A percentile compares a stretch with the other conserved stretches of the same genome.
These are phyloP conservation scores for Myodes glareolus DNA, from an alignment of 2,113 vertebrate species.

Conservation along the genomic window DNA sequence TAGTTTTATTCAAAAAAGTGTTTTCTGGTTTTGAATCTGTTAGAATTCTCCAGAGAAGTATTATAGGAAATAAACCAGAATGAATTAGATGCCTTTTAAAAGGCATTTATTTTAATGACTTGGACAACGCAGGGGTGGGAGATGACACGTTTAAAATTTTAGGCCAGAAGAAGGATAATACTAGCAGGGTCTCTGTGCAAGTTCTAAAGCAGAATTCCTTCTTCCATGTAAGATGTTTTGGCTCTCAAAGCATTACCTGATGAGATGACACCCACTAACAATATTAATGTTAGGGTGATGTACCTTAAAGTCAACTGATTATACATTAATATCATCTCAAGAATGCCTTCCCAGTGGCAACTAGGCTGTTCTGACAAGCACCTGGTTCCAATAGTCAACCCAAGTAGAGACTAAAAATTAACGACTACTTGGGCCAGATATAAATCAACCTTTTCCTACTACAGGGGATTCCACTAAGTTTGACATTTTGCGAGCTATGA, in stretches of 20 bases:
- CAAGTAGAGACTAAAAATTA: neutral
- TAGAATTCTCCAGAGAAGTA: neutral
- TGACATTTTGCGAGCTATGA: conserved; percentile 24
- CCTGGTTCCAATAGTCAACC: neutral
- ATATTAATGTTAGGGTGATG: neutral
- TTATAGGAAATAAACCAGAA: neutral
- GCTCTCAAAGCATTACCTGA: neutral
- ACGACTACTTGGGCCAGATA: neutral
- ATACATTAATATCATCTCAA: neutral
- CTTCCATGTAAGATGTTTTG: neutral
- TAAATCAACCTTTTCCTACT: neutral
- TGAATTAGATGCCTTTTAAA: neutral
- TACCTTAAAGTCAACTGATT: neutral
- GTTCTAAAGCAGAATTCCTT: neutral
- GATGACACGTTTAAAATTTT: neutral
- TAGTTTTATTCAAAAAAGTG: neutral
- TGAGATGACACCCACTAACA: neutral
- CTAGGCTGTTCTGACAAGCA: neutral
- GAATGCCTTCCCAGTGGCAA: neutral
- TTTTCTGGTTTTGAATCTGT: neutral
- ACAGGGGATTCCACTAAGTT: neutral
- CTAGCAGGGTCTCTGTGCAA: neutral
- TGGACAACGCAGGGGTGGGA: neutral
- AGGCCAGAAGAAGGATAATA: neutral
- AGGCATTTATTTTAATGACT: conserved; percentile 24